A percentile compares a stretch with the other conserved stretches of the same genome.
Evolutionary conservation across 2,113 vertebrate species (phyloP).

Genomic region (Crotalus helleri): DNA sequence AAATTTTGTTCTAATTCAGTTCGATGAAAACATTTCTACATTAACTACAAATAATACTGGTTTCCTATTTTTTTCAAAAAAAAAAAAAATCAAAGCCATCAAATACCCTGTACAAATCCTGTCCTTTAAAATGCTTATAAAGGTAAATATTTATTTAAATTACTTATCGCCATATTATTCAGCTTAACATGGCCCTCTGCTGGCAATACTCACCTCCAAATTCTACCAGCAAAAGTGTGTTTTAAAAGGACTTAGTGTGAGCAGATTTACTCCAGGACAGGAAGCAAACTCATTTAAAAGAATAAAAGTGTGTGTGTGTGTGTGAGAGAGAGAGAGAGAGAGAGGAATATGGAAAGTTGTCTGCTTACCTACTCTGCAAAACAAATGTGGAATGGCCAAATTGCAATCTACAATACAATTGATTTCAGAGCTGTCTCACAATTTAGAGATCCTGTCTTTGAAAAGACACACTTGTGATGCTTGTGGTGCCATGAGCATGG

Average conservation of each 20-base stretch:
- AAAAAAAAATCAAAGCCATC: conserved; percentile 37
- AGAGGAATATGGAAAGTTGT: conserved; percentile 3
- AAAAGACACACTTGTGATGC: not conserved
- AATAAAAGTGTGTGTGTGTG: not conserved
- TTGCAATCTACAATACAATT: not conserved
- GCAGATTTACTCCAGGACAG: not conserved
- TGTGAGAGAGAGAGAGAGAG: not conserved
- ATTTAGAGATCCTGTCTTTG: not conserved
- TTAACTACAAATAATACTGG: conserved; percentile 22
- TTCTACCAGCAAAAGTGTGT: not conserved
- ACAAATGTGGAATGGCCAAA: conserved; percentile 25
- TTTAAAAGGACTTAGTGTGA: conserved; percentile 17
- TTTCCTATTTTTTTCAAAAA: not conserved
- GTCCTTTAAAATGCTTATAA: conserved; percentile 51
- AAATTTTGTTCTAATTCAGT: conserved; percentile 38
- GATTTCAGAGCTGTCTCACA: not conserved
- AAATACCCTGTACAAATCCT: conserved; percentile 43
- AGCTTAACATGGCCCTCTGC: conserved; percentile 75
- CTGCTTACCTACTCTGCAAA: conserved; percentile 6
- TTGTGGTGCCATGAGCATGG: not conserved
- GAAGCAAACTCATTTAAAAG: not conserved
- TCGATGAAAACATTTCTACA: conserved; percentile 10
- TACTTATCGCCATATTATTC: conserved; percentile 48
- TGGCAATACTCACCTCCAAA: conserved; percentile 62
- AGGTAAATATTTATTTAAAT: conserved; percentile 29